Evolutionary conservation across 1,140 invertebrate genomes (phyloP).

Genomic region (Drosophila pruinosa): DNA sequence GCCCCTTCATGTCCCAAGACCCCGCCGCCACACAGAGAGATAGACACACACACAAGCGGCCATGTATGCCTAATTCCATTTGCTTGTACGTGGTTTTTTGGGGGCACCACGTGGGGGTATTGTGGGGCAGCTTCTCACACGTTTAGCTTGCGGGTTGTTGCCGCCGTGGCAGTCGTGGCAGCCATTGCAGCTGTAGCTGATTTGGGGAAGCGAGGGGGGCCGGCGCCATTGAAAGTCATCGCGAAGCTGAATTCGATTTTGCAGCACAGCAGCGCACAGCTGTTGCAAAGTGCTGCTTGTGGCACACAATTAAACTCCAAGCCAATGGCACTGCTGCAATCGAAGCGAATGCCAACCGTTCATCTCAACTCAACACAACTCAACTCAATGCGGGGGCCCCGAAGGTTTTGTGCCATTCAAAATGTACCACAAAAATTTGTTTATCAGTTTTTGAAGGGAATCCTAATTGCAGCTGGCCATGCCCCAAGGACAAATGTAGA

Average conservation of each 20-base stretch:
- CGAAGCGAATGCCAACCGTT: neutral
- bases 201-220: neutral
- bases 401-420: neutral
- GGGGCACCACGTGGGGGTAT: neutral
- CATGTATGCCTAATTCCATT: conserved; percentile 60
- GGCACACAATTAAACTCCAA: conserved; percentile 10
- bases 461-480: conserved; percentile 14
- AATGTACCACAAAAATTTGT: conserved; percentile 4
- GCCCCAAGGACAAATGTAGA: neutral
- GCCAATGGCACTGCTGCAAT: neutral
- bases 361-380: neutral
- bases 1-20: neutral
- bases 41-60: neutral
- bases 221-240: conserved; percentile 19
- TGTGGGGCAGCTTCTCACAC: neutral
- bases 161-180: no score
- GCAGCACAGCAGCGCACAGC: neutral
- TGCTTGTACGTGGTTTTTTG: conserved; percentile 16
- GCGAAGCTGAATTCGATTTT: conserved; percentile 12
- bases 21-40: neutral
- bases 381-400: neutral
- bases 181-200: conserved; percentile 4
- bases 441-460: conserved; percentile 21
- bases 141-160: neutral
- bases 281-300: conserved; percentile 1